These are phyloP conservation scores for Ascaphus truei DNA, from an alignment of 2,113 vertebrate genomes.

Conservation along the genomic window DNA sequence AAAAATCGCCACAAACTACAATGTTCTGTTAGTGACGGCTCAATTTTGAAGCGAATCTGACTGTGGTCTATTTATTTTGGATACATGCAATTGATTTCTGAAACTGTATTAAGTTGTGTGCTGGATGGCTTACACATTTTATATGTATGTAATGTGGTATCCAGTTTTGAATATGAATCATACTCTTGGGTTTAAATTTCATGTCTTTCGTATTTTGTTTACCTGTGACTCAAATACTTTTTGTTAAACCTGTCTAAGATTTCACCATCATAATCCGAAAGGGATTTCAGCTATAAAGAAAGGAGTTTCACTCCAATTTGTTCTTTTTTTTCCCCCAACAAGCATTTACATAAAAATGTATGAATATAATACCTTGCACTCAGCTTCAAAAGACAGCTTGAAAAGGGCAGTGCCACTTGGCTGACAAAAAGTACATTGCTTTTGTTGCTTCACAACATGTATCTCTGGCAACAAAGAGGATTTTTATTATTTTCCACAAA, in stretches of 20 bases:
- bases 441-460: no score
- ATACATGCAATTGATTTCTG: constrained; percentile 24
- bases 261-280: constrained; percentile 29
- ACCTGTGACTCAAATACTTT: constrained; percentile 29
- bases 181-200: constrained; percentile 26
- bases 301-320: constrained; percentile 18
- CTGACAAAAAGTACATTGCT: no score
- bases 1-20: constrained; percentile 26
- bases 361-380: no score
- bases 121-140: constrained; percentile 4
- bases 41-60: constrained; percentile 26
- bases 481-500: no score
- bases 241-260: constrained; percentile 14
- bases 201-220: constrained; percentile 31
- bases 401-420: no score
- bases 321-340: neutral
- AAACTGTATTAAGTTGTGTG: constrained; percentile 32
- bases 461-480: no score
- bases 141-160: constrained; percentile 16
- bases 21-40: constrained; percentile 35
- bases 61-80: constrained; percentile 28
- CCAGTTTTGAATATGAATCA: constrained; percentile 20
- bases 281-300: constrained; percentile 8
- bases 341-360: neutral
- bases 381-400: no score